Base-by-base conservation (phyloP, 2,797 vertebrate species). In the Pelodytes ibericus region DNA sequence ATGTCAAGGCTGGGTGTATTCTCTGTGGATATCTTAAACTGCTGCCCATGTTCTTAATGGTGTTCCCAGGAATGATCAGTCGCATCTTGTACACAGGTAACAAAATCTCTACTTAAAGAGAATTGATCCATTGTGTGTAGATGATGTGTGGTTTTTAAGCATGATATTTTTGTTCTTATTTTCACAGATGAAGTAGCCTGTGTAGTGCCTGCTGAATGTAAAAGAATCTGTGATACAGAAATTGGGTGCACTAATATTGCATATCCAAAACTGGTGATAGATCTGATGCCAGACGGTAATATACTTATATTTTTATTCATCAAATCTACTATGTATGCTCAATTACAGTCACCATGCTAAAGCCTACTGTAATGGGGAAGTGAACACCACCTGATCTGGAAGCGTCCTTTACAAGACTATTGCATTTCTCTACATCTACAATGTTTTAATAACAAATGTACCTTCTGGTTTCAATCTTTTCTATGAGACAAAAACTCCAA, bases 21-120 rank as follows among this genome's bases (percentile, higher is more conserved):
- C 0, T 95, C 68, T 98, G 96, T 44, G 97, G 96, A 0, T 99
- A 99, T 87, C 87, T 99, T 78, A 99, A 99, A 82, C 86, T 99
- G 39, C 79, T 99, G 69, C 96, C 96, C 36, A 94, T 98, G 93
- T 99, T 98, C 80, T 87, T 99, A 75, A 96, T 98, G 87, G 96
- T 99, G 76, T 95, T 99, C 85, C 96, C 97, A 0, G 96, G 97
- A 0, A 99, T 99, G 97, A 95, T 99, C 85, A 99, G 97, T 84
- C 88, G 95, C 8, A 95, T 99, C 74, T 83, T 98, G n/a, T 97
- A 96, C 53, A 0, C 95, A 84, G 88, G 98, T 99, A 82, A 61
- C 10, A 25, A 25, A 13, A 15, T 20, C 1, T 56, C 51, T 24
- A n/a, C 4, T 10, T 56, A 22, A 11, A 36, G 33, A 36, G 5